Evolutionary conservation across 2,888 invertebrate genomes (phyloP).

Genomic region (Caenorhabditis sp.): DNA sequence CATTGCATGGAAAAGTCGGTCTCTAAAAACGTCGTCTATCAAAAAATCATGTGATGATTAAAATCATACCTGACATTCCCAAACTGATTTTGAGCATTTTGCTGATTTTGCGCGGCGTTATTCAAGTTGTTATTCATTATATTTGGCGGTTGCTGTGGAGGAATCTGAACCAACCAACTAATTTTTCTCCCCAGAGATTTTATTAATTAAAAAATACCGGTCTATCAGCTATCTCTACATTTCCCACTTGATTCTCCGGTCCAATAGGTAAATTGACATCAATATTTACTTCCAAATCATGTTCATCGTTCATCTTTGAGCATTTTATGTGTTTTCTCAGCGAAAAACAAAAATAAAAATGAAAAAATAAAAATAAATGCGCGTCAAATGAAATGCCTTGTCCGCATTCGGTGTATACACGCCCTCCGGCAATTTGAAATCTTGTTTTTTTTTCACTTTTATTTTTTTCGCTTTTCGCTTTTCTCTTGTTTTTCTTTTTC

Average conservation of each 20-base stretch:
- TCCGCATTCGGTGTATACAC: not conserved
- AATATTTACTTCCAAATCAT: conserved; percentile 17
- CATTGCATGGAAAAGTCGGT: conserved; percentile 77
- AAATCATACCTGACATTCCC: conserved; percentile 27
- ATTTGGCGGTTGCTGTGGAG: not conserved
- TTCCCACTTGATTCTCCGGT: not conserved
- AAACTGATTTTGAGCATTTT: conserved; percentile 37
- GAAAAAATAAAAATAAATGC: not conserved
- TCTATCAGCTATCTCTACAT: not conserved
- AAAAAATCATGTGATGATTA: not conserved
- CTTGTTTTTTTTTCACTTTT: not conserved
- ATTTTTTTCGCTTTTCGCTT: no score
- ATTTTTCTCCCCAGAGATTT: not conserved
- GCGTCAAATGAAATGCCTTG: not conserved
- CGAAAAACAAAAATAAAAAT: not conserved
- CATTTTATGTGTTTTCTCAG: not conserved
- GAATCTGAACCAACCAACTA: not conserved
- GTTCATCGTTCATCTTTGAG: not conserved
- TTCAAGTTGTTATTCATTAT: not conserved
- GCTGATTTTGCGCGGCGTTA: conserved; percentile 12
- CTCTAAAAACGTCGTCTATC: conserved; percentile 39
- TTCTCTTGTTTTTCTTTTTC: not conserved
- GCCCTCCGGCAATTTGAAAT: not conserved
- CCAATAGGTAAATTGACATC: conserved; percentile 7
- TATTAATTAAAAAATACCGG: not conserved